Conservation (phyloP, 35 echinoderm and acorn worm genomes). For the Heliocidaris tuberculata region DNA sequence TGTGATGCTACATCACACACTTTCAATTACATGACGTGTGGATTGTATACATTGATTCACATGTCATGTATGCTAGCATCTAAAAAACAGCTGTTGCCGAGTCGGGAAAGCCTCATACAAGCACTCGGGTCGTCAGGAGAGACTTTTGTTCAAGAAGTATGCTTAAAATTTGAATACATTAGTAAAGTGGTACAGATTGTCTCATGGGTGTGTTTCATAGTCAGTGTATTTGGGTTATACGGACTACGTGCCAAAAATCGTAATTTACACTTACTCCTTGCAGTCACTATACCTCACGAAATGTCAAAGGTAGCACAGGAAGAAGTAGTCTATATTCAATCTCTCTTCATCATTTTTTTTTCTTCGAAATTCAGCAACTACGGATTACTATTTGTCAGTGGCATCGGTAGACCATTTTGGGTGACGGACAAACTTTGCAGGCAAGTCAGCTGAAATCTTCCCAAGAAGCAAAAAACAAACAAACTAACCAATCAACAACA, state of each 20-base stretch:
- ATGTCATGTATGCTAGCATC: neutral
- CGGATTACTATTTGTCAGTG: too few relatives aligned
- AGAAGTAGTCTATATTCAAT: neutral
- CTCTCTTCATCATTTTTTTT: neutral
- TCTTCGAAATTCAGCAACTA: neutral
- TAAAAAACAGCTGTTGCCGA: too few relatives aligned
- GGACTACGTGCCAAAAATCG: constrained; percentile 5
- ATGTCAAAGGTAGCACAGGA: neutral
- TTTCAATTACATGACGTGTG: neutral
- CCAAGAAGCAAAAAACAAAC: too few relatives aligned
- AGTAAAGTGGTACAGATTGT: too few relatives aligned
- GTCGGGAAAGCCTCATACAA: neutral
- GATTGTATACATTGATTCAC: neutral
- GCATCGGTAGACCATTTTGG: too few relatives aligned
- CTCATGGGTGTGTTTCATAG: neutral
- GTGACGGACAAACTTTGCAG: too few relatives aligned
- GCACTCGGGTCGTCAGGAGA: too few relatives aligned
- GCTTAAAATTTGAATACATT: neutral
- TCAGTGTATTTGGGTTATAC: neutral
- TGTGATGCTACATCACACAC: neutral
- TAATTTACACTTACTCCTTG: neutral
- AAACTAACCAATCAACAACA: too few relatives aligned
- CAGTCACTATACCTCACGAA: neutral
- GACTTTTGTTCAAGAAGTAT: neutral
- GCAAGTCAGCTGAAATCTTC: too few relatives aligned